These are phyloP conservation scores for Euzetes globulus DNA, from an alignment of 2,888 invertebrate genomes.

Conservation along the genomic window DNA sequence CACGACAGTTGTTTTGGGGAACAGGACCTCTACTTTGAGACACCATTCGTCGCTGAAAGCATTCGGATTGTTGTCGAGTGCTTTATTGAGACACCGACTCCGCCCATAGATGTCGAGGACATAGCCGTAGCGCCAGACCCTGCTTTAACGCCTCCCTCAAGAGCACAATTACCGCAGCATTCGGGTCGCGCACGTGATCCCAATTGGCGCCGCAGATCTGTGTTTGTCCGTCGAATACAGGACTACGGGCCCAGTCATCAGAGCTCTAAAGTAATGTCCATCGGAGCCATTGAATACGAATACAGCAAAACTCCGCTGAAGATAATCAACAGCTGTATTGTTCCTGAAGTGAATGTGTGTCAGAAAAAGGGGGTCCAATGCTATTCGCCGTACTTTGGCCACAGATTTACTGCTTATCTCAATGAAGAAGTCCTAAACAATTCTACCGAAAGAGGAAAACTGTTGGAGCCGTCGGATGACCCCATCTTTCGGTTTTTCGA, in stretches of 20 bases:
- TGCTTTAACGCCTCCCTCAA: too few species aligned
- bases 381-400: neutral
- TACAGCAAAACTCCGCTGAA: neutral
- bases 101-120: too few species aligned
- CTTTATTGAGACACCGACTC: neutral
- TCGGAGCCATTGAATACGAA: neutral
- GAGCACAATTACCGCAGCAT: too few species aligned
- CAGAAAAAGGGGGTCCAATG: neutral
- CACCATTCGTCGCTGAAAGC: neutral
- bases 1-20: constrained; percentile 7
- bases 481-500: too few species aligned
- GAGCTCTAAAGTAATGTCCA: neutral
- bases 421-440: constrained; percentile 4
- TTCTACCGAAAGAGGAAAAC: too few species aligned
- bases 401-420: neutral
- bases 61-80: neutral
- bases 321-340: neutral
- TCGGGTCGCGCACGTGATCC: too few species aligned
- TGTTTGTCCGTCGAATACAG: neutral
- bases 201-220: too few species aligned
- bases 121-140: too few species aligned
- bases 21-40: constrained; percentile 16
- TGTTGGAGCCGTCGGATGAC: too few species aligned
- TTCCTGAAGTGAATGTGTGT: constrained; percentile 5
- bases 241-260: neutral